Conservation (phyloP, 2,888 invertebrate species). For the Metacarcinus magister region DNA sequence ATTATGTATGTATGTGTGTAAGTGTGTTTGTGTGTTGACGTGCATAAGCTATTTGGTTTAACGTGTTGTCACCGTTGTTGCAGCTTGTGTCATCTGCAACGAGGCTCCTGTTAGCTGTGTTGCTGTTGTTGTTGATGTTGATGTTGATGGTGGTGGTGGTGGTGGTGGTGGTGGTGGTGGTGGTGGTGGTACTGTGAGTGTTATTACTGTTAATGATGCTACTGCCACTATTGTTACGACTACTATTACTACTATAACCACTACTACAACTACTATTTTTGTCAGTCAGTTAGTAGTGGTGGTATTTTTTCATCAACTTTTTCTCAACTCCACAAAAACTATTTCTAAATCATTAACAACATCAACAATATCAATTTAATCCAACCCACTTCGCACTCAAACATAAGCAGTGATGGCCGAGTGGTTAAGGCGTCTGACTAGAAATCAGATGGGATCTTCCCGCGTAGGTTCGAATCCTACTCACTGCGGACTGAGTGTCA, state of each 20-base stretch:
- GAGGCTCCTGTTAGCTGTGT: not conserved
- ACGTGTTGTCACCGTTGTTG: not conserved
- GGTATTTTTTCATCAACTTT: no score
- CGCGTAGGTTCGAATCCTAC: constrained; percentile 82
- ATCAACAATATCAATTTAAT: not conserved
- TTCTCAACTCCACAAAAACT: not conserved
- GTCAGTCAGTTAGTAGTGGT: not conserved
- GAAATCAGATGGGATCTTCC: constrained; percentile 82
- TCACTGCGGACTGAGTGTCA: constrained; percentile 67
- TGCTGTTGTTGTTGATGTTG: not conserved
- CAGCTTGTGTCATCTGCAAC: not conserved
- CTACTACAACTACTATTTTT: not conserved
- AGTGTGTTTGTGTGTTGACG: not conserved
- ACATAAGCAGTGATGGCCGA: constrained; percentile 79
- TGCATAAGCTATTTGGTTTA: constrained; percentile 11
- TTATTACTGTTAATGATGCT: not conserved
- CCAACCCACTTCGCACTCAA: no score
- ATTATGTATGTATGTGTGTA: not conserved
- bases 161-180: no score
- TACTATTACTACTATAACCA: not conserved
- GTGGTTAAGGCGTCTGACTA: constrained; percentile 82
- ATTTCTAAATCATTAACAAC: not conserved
- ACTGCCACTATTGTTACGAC: not conserved
- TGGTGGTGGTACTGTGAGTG: not conserved
- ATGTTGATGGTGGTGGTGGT: not conserved